These are phyloP conservation scores for Nomada ferruginata DNA, from an alignment of 2,888 invertebrate genomes.

Conservation along the genomic window DNA sequence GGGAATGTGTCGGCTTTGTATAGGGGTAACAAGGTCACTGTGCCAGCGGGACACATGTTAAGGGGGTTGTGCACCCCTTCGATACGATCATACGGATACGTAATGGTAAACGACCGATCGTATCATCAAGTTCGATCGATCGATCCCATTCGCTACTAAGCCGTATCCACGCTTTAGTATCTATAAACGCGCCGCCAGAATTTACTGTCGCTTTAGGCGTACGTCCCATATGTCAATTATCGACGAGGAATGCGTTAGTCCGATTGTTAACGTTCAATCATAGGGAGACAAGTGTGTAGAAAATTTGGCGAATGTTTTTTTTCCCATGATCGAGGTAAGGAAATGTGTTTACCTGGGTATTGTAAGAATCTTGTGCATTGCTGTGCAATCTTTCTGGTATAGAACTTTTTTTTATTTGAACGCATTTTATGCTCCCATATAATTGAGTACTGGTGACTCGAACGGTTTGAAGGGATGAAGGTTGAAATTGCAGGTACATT, in stretches of 20 bases:
- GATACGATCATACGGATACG: conserved; percentile 59
- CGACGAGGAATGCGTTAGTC: conserved; percentile 37
- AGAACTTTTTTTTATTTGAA: no score
- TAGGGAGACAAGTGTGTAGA: background rate
- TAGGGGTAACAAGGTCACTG: conserved; percentile 79
- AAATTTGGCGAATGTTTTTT: background rate
- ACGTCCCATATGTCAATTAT: conserved; percentile 53
- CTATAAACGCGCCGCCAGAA: conserved; percentile 62
- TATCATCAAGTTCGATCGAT: conserved; percentile 66
- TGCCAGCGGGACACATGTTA: conserved; percentile 75
- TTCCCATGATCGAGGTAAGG: no score
- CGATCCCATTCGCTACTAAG: conserved; percentile 48
- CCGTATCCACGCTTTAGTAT: conserved; percentile 58
- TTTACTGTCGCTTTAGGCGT: conserved; percentile 58
- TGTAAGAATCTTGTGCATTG: no score
- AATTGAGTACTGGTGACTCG: background rate
- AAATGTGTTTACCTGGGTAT: no score
- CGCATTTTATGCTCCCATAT: background rate
- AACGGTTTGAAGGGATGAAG: background rate
- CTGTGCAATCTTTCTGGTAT: no score
- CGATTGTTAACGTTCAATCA: conserved; percentile 32
- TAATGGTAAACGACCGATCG: conserved; percentile 61
- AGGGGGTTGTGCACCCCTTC: conserved; percentile 65
- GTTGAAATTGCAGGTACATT: background rate
- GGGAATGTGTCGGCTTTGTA: conserved; percentile 68